phyloP scores from a whole-genome alignment of 2,888 invertebrate genomes.

The Beris morrisii region DNA sequence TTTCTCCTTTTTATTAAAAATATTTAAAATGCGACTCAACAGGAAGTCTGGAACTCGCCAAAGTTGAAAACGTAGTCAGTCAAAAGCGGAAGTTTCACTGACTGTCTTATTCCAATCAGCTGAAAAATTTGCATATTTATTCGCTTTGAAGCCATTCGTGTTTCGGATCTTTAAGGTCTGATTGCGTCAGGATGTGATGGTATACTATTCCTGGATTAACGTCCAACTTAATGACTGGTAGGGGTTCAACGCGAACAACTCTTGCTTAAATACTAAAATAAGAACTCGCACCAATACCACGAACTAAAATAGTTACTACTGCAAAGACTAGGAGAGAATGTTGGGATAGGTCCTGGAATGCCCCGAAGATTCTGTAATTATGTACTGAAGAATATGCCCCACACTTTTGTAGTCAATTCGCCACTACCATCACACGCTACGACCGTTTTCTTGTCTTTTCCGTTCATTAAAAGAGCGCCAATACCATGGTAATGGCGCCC shows the following conservation, averaged over 20 bases:
- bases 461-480: constrained; percentile 32
- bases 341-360: constrained; percentile 32
- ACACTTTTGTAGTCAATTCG: constrained; percentile 2
- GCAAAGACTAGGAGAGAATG: constrained; percentile 15
- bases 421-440: constrained; percentile 5
- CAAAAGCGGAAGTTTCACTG: constrained; percentile 1
- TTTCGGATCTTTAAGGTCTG: neutral
- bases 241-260: neutral
- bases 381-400: constrained; percentile 26
- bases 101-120: constrained; percentile 12
- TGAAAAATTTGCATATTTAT: constrained; percentile 28
- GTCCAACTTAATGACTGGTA: neutral
- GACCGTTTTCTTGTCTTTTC: constrained; percentile 5
- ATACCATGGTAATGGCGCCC: constrained; percentile 12
- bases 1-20: too few species aligned
- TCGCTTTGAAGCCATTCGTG: neutral
- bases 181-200: constrained; percentile 29
- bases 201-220: constrained; percentile 16
- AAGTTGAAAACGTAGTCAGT: neutral
- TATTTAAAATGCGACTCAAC: too few species aligned
- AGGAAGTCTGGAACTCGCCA: too few species aligned
- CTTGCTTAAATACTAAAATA: constrained; percentile 12
- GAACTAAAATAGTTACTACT: neutral
- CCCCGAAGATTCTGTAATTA: constrained; percentile 29
- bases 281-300: constrained; percentile 2